Evolutionary conservation across 2,888 invertebrate genomes (phyloP).

Genomic region (Drosophila meridiana): DNA sequence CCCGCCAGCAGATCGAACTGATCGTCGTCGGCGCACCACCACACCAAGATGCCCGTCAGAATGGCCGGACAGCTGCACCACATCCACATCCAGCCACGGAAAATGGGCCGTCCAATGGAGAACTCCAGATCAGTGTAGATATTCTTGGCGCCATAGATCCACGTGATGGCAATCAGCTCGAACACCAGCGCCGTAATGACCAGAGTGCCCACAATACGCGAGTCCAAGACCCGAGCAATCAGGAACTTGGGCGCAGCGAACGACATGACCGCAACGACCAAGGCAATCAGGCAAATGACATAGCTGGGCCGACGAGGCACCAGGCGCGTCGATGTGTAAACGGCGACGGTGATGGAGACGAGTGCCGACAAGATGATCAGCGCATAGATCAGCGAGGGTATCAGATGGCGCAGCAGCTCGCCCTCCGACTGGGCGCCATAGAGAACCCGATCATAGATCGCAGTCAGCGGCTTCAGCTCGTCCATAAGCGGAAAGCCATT

Average conservation of each 20-base stretch:
- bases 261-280: conserved; percentile 82
- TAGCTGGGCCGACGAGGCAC: conserved; percentile 84
- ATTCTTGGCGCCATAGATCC: conserved; percentile 85
- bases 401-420: conserved; percentile 72
- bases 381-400: conserved; percentile 81
- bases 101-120: conserved; percentile 85
- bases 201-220: conserved; percentile 84
- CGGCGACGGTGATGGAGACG: conserved; percentile 82
- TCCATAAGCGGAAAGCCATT: conserved; percentile 76
- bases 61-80: conserved; percentile 84
- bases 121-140: conserved; percentile 85
- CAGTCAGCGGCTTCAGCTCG: conserved; percentile 84
- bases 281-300: conserved; percentile 83
- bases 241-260: conserved; percentile 83
- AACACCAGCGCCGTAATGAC: conserved; percentile 83
- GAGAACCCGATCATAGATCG: conserved; percentile 83
- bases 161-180: conserved; percentile 84
- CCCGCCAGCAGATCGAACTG: conserved; percentile 77
- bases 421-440: conserved; percentile 64
- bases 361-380: conserved; percentile 83
- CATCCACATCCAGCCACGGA: conserved; percentile 83
- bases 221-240: conserved; percentile 82
- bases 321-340: conserved; percentile 84
- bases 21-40: conserved; percentile 85
- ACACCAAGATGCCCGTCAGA: conserved; percentile 83